These are phyloP conservation scores for Melieria picta DNA, from an alignment of 2,888 invertebrate species.

Conservation along the genomic window DNA sequence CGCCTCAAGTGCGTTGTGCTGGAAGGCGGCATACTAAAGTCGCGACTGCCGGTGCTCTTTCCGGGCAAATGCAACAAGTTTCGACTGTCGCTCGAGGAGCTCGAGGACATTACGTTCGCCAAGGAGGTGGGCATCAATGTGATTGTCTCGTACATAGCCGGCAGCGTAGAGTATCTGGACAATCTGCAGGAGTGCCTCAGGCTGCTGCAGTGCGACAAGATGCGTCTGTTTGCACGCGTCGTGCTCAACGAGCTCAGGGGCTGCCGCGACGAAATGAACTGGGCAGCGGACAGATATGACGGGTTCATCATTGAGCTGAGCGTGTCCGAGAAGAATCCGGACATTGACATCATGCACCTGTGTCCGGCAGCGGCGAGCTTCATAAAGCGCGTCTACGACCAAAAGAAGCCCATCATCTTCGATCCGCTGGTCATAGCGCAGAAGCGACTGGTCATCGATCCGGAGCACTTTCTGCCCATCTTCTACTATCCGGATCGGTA, in stretches of 20 bases:
- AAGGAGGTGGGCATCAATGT: slow-evolving; percentile 56
- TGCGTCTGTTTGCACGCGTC: slow-evolving; percentile 53
- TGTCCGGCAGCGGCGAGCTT: slow-evolving; percentile 49
- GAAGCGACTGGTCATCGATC: slow-evolving; percentile 48
- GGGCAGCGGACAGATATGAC: slow-evolving; percentile 54
- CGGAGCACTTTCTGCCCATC: slow-evolving; percentile 48
- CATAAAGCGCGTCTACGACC: slow-evolving; percentile 44
- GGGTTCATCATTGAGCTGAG: slow-evolving; percentile 54
- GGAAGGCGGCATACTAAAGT: slow-evolving; percentile 47
- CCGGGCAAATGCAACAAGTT: slow-evolving; percentile 49
- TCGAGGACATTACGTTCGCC: slow-evolving; percentile 60
- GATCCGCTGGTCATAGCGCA: slow-evolving; percentile 46
- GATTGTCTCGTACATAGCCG: slow-evolving; percentile 50
- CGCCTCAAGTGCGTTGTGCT: slow-evolving; percentile 50
- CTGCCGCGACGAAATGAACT: slow-evolving; percentile 44
- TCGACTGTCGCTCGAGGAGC: slow-evolving; percentile 57
- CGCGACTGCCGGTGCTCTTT: slow-evolving; percentile 54
- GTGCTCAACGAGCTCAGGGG: slow-evolving; percentile 50
- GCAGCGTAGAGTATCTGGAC: slow-evolving; percentile 46
- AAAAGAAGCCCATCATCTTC: slow-evolving; percentile 56
- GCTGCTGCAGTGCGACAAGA: slow-evolving; percentile 47
- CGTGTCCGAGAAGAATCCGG: slow-evolving; percentile 23
- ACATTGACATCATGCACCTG: slow-evolving; percentile 46
- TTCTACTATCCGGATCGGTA: slow-evolving; percentile 61
- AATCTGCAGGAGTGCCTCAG: slow-evolving; percentile 45